A percentile compares a stretch with the other conserved stretches of the same genome.
Evolutionary conservation across 2,113 vertebrate genomes (phyloP).

Genomic region (Pao palembangensis): DNA sequence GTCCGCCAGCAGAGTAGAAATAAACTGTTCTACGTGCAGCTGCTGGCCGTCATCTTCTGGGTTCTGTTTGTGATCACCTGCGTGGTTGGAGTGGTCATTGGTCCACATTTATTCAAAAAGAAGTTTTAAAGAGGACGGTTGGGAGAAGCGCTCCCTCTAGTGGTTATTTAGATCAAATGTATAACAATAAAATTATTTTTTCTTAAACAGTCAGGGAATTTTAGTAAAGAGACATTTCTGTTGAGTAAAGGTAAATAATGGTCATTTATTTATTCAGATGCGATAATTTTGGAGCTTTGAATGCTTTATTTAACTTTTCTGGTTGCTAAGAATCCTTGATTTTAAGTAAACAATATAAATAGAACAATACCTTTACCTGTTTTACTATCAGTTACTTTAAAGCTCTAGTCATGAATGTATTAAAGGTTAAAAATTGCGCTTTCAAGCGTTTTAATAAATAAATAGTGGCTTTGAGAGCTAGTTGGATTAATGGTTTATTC

Average conservation of each 20-base stretch:
- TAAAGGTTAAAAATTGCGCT: no score
- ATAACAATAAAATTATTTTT: neutral
- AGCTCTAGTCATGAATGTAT: no score
- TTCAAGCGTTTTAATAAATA: no score
- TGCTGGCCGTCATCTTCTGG: constrained; percentile 72
- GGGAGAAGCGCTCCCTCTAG: neutral
- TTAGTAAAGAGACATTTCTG: neutral
- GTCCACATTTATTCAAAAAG: constrained; percentile 60
- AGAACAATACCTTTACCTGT: neutral
- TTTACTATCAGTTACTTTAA: no score
- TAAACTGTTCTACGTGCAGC: constrained; percentile 66
- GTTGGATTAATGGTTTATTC: no score
- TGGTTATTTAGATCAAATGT: neutral
- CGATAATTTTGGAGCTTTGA: neutral
- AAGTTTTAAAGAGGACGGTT: constrained; percentile 12
- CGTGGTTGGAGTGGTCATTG: constrained; percentile 70
- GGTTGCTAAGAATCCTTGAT: neutral
- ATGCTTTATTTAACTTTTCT: neutral
- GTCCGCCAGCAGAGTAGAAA: constrained; percentile 57
- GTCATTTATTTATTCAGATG: neutral
- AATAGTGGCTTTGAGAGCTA: no score
- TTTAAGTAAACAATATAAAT: no score
- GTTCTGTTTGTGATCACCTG: constrained; percentile 73
- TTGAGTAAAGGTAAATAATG: no score
- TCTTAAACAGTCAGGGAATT: neutral